phyloP scores from a whole-genome alignment of 2,888 invertebrate genomes.

The Thymelicus lineola region DNA sequence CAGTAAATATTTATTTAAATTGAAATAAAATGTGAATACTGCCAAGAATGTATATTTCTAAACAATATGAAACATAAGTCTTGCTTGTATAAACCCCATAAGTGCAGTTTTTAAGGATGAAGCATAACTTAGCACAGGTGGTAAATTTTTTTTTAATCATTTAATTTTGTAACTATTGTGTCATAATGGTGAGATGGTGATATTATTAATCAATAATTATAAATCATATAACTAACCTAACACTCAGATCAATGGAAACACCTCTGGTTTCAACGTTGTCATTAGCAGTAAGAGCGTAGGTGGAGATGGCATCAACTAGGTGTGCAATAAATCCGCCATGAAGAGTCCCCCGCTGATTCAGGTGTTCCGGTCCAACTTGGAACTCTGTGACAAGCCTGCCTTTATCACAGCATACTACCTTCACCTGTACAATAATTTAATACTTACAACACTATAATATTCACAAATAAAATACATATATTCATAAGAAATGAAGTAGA shows the following conservation, averaged over 20 bases:
- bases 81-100: too few relatives aligned
- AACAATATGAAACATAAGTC: too few relatives aligned
- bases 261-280: constrained; percentile 87
- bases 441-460: neutral
- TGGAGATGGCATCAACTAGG: constrained; percentile 89
- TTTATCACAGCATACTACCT: constrained; percentile 83
- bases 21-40: too few relatives aligned
- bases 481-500: too few relatives aligned
- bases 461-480: too few relatives aligned
- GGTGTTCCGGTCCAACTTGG: constrained; percentile 89
- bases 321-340: constrained; percentile 96
- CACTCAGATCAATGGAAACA: constrained; percentile 92
- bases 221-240: constrained; percentile 76
- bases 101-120: too few relatives aligned
- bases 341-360: constrained; percentile 90
- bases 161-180: too few relatives aligned
- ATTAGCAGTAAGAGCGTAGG: constrained; percentile 90
- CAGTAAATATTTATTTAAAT: too few relatives aligned
- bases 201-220: constrained; percentile 57
- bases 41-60: too few relatives aligned
- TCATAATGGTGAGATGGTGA: too few relatives aligned
- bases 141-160: too few relatives aligned
- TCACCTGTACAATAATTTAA: constrained; percentile 56
- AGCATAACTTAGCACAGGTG: too few relatives aligned
- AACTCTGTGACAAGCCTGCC: constrained; percentile 92